Percentiles rank a stretch among this genome's conserved stretches.
Conservation (phyloP, 1,140 invertebrate genomes). For the Drosophila mojavensis region DNA sequence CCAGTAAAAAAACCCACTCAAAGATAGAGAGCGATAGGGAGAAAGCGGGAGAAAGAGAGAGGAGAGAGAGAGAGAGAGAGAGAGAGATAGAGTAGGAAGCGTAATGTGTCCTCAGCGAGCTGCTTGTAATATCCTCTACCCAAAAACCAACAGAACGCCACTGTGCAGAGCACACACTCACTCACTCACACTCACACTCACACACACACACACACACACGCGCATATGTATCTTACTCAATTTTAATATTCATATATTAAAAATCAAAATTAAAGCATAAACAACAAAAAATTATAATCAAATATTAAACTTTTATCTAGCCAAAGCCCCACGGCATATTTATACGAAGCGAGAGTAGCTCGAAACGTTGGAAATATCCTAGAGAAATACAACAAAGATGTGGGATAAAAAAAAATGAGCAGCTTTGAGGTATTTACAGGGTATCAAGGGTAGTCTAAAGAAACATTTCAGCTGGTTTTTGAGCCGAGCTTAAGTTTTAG, state of each 20-base stretch:
- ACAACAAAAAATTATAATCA: slow-evolving; percentile 7
- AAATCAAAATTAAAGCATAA: slow-evolving; percentile 15
- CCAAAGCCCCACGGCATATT: neutral
- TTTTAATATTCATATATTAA: slow-evolving; percentile 14
- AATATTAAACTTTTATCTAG: slow-evolving; percentile 10
- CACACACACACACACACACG: neutral
- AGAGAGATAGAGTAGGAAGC: neutral
- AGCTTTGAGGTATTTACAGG: no score
- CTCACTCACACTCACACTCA: neutral
- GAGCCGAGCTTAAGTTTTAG: no score
- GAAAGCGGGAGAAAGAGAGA: neutral
- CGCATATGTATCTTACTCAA: neutral
- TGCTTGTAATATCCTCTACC: slow-evolving; percentile 21
- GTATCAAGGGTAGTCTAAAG: no score
- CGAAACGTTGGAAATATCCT: neutral
- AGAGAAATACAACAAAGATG: no score
- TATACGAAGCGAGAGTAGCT: neutral
- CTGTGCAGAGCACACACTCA: neutral
- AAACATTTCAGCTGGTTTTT: no score
- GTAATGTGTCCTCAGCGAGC: neutral
- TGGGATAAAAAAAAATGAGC: no score
- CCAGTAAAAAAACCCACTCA: neutral
- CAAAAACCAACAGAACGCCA: neutral
- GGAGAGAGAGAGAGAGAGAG: neutral
- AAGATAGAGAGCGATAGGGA: neutral